Evolutionary conservation across 2,113 vertebrate genomes (phyloP), one percentile per base, ranked within the genome.

Genomic region (Oenanthe oenanthe): DNA sequence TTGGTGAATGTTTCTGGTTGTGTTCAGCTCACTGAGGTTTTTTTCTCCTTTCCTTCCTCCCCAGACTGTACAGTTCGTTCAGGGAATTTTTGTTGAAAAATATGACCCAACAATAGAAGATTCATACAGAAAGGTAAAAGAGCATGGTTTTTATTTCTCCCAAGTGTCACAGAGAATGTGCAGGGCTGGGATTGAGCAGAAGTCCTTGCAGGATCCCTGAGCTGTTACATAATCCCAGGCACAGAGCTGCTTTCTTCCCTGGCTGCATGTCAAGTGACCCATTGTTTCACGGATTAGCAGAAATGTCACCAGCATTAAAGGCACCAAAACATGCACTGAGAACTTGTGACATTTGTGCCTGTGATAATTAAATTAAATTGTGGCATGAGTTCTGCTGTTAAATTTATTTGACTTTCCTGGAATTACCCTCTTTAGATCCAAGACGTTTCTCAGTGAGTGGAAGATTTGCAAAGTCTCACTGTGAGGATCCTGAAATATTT

Each of bases 91-190:
- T 98, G 99, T 99, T 97, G 99, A 99, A 98, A 99, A 99, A 97
- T 99, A 99, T 97, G 99, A 99, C 97, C 99, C 99, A 88, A 99
- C 99, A 98, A 99, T 99, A 99, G 99, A 99, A 98, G 99, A 99
- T 96, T 99, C 99, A 15, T 99, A 99, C 98, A 99, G 99, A 99
- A 99, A 99, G 99, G 99, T 99, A 98, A 98, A 95, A 17, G 62
- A n/a, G 42, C 84, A 31, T 13, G 0, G 1, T 31, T 80, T 53
- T 29, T 47, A 1, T 89, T 80, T 36, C 36, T 71, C 22, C 11
- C n/a, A 6, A 25, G 25, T 48, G 10, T 60, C 12, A 0, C 10
- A 26, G 66, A 22, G 85, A 17, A 4, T 10, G 1, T 13, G 28
- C 77, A 75, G 86, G 72, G 75, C 68, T 78, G 79, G 45, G 21